Conservation (phyloP, 1,140 invertebrate species). For the Yoshiicerus persimilis region DNA sequence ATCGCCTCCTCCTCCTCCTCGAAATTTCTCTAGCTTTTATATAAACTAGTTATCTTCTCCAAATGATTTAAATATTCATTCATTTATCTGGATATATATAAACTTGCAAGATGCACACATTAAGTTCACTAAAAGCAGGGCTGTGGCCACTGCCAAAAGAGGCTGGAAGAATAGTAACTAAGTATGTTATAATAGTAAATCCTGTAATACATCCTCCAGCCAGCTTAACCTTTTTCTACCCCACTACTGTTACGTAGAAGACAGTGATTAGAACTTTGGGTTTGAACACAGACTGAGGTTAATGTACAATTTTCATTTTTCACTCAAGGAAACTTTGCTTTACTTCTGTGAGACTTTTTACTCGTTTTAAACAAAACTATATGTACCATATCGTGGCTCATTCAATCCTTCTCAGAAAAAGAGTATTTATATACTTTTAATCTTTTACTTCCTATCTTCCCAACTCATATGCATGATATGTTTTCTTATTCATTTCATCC, state of each 20-base stretch:
- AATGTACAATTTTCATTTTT: slow-evolving; percentile 10
- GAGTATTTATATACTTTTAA: background rate
- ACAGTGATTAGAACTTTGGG: slow-evolving; percentile 20
- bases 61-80: background rate
- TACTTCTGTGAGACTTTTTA: background rate
- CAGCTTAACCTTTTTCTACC: background rate
- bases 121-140: background rate
- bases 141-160: background rate
- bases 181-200: background rate
- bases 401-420: background rate
- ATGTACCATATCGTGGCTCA: background rate
- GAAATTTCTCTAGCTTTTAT: background rate
- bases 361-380: background rate
- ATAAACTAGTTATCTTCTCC: background rate
- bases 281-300: background rate
- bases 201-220: background rate
- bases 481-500: background rate
- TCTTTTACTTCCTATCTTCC: background rate
- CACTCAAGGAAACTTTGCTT: background rate
- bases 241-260: background rate
- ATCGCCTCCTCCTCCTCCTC: background rate
- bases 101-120: background rate
- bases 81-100: background rate
- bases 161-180: background rate
- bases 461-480: background rate